Base-by-base conservation (phyloP, 2,888 invertebrate genomes). In the Andrena hattorfiana region DNA sequence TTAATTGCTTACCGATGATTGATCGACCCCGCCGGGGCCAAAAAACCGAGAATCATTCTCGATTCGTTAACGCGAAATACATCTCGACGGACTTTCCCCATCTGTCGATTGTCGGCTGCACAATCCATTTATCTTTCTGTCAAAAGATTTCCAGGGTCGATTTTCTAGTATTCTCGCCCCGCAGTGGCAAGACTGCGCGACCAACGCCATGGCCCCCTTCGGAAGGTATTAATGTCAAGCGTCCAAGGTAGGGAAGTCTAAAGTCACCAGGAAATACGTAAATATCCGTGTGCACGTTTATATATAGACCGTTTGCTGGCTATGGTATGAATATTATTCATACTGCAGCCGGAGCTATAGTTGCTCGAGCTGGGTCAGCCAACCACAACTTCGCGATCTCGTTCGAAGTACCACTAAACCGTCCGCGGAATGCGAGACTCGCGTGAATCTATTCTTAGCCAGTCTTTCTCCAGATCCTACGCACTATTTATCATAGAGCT, bases 251-350 rank as follows among this genome's bases (percentile, higher is more conserved):
- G 6, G 23, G 42, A 69, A 73, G 64, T 64, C 63, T 26, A 49
- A 74, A 82, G 59, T 80, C 67, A 28, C 66, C 74, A 56, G 66
- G 80, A 70, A 82, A 69, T 67, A 74, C 60, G 28, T 35, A 73
- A 81, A 81, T 79, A 59, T 51, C 69, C 16, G 59, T 42, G 49
- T 10, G 16, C 10, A 16, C 30, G 42, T 59, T 59, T 79, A 73
- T 80, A 82, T 80, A 82, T 80, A 80, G 66, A 26, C 42, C 30
- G 42, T 69, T 66, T 7, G 16, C 59, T 32, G 42, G 8, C 59
- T 81, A 70, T 28, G 51, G 66, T 48, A 74, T 42, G 69, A 79
- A 81, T 81, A 79, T 74, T 80, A 79, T 74, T 79, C 69, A 7
- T 51, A 32, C 32, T 13, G 16, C 13, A 30, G 30, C 16, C 23